These are phyloP conservation scores for Philaethria dido DNA, from an alignment of 2,888 invertebrate species.

Conservation along the genomic window DNA sequence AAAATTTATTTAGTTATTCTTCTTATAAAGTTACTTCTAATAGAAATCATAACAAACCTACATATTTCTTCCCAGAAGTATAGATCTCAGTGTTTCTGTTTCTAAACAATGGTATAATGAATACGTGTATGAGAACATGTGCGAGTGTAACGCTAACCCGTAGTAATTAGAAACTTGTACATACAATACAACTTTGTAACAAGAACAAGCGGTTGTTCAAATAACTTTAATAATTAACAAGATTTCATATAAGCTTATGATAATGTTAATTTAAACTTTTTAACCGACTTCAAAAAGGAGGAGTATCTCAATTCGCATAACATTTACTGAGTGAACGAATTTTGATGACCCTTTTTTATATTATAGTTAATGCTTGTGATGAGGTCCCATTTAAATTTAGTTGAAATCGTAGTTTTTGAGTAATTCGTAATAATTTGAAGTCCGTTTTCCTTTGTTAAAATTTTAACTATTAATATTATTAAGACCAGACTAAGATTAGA, in stretches of 20 bases:
- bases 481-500: no score
- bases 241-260: background rate
- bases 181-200: conserved; percentile 17
- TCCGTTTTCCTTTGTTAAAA: no score
- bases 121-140: conserved; percentile 2
- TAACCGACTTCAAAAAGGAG: no score
- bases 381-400: no score
- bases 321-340: no score
- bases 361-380: no score
- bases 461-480: no score
- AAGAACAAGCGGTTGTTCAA: background rate
- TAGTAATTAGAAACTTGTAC: conserved; percentile 21
- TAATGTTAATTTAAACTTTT: no score
- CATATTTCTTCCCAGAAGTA: conserved; percentile 9
- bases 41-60: background rate
- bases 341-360: no score
- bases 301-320: no score
- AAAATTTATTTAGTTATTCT: background rate
- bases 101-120: conserved; percentile 18
- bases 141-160: conserved; percentile 17
- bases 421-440: no score
- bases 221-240: conserved; percentile 1
- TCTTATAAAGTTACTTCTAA: background rate
- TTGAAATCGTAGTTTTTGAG: no score
- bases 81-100: conserved; percentile 18